Conservation (phyloP, 2,113 vertebrate species). For the Excalfactoria chinensis region DNA sequence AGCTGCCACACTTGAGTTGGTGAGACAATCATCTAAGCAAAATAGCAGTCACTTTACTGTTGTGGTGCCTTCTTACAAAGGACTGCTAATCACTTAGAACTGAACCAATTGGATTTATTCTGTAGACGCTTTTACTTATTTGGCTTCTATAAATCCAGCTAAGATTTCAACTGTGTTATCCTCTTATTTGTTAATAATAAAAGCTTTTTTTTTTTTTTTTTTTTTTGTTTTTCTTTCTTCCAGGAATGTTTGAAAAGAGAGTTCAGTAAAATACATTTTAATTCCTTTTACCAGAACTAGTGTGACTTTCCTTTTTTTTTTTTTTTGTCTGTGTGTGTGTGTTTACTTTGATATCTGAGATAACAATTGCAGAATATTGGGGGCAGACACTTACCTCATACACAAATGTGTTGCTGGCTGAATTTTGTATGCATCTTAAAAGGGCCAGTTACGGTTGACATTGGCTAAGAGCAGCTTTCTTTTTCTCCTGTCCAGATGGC, state of each 20-base stretch:
- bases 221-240: background rate
- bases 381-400: background rate
- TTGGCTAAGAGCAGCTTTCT: background rate
- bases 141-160: background rate
- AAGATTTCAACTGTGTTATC: background rate
- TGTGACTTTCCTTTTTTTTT: background rate
- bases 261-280: background rate
- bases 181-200: background rate
- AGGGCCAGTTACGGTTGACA: background rate
- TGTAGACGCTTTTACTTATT: background rate
- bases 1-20: background rate
- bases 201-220: background rate
- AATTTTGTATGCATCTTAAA: background rate
- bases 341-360: background rate
- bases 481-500: slow-evolving; percentile 82
- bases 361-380: background rate
- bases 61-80: background rate
- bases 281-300: background rate
- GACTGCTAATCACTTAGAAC: background rate
- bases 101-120: background rate
- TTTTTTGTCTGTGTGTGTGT: background rate
- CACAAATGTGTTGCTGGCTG: background rate
- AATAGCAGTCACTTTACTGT: background rate
- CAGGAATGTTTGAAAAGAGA: background rate
- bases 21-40: background rate